A percentile compares a stretch with the other conserved stretches of the same genome.
Conservation (phyloP, 37 sponge, comb jelly and placozoan genomes). For the Beroe forskalii region DNA sequence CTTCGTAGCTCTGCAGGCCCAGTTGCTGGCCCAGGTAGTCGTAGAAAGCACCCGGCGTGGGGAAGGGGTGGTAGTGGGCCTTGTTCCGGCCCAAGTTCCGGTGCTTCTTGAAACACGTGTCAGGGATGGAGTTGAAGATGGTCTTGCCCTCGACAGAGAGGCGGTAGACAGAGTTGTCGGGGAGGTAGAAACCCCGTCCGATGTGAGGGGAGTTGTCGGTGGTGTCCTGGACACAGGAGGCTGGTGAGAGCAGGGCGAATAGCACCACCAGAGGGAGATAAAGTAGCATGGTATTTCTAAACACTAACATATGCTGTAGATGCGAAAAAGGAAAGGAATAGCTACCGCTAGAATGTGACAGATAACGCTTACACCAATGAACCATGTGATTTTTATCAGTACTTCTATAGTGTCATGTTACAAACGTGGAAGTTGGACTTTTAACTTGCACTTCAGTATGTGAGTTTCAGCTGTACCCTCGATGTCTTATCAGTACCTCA, state of each 20-base stretch:
- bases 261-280: background rate
- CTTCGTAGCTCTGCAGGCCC: background rate
- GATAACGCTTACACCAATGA: too few relatives aligned
- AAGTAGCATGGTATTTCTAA: too few relatives aligned
- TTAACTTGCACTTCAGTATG: too few relatives aligned
- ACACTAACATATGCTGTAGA: too few relatives aligned
- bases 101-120: background rate
- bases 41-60: background rate
- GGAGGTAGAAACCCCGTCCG: slow-evolving; percentile 35
- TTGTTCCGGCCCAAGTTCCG: background rate
- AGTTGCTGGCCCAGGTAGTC: background rate
- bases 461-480: too few relatives aligned
- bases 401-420: too few relatives aligned
- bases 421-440: too few relatives aligned
- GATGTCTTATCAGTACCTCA: too few relatives aligned
- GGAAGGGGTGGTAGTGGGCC: background rate
- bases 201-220: slow-evolving; percentile 3
- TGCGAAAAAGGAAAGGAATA: too few relatives aligned
- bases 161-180: slow-evolving; percentile 16
- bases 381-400: too few relatives aligned
- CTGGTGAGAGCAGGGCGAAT: background rate
- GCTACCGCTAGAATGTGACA: too few relatives aligned
- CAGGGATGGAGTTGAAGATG: slow-evolving; percentile 7
- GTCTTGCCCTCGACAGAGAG: background rate
- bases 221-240: background rate